Base-by-base conservation (phyloP, 1,140 invertebrate species). In the Nixonia krombeini region DNA sequence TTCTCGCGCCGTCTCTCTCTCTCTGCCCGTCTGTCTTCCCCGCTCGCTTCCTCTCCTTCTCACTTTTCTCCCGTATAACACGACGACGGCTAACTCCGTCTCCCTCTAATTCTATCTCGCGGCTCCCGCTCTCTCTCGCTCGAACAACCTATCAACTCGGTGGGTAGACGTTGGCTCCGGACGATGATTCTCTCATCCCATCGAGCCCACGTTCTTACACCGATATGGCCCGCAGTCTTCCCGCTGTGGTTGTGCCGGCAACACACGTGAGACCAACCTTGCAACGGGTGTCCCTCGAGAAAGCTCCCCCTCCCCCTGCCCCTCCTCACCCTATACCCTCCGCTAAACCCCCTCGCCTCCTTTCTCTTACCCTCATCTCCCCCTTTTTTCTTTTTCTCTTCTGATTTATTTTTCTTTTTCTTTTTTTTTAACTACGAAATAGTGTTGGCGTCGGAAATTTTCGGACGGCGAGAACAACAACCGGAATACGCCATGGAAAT, bases 71-170 rank as follows among this genome's bases (percentile, higher is more conserved):
- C 50, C 45, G 51, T 42, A 55, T 41, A 47, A 26, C 65, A 37
- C 59, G 41, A 31, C 41, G 46, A 52, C 50, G 49, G 25, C 37
- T 65, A 6, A 28, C n/a, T n/a, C 74, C 51, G 28, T 84, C 82
- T 76, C 72, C 33, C 52, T 85, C 81, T 84, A 84, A 84, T 83
- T 83, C 83, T 85, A 84, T 85, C 83, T 83, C 80, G 77, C 66
- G 68, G 71, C 70, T 70, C 42, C 56, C 76, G 65, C 63, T 76
- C 79, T 73, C 80, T 82, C 77, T 79, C 75, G 61, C 78, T 78
- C 77, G 78, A 83, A 83, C 82, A 85, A 85, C 82, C 83, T 84
- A 85, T 85, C 83, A 85, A 85, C 83, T 85, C 81, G 80, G 83
- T 74, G 76, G 82, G 74, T 84, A 79, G 80, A 85, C 83, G 82